Conservation (phyloP, 2,888 invertebrate species). For the Platypus cylindrus region DNA sequence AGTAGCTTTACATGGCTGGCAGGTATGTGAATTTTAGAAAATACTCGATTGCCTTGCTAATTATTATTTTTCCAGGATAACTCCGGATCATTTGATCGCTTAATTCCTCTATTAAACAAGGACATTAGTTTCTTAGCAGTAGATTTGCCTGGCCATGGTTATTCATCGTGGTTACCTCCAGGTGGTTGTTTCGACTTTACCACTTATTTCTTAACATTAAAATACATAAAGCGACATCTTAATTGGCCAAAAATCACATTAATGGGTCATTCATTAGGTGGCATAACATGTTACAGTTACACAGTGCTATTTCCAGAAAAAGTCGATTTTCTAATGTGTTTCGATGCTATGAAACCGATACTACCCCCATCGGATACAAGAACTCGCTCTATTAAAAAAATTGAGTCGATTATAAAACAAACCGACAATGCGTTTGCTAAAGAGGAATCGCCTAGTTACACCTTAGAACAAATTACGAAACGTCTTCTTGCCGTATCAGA, state of each 20-base stretch:
- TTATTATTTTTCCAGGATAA: slow-evolving; percentile 43
- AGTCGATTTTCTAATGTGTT: slow-evolving; percentile 42
- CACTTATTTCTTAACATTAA: slow-evolving; percentile 37
- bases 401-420: slow-evolving; percentile 34
- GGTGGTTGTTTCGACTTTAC: slow-evolving; percentile 42
- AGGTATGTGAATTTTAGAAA: too few species aligned
- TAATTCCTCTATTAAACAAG: slow-evolving; percentile 49
- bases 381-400: slow-evolving; percentile 31
- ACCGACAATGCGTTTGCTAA: slow-evolving; percentile 29
- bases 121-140: slow-evolving; percentile 43
- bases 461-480: slow-evolving; percentile 47
- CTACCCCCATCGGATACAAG: slow-evolving; percentile 2
- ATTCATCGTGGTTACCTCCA: slow-evolving; percentile 52
- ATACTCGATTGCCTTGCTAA: too few species aligned
- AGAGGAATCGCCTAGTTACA: slow-evolving; percentile 47
- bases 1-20: slow-evolving; percentile 66
- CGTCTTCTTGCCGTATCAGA: slow-evolving; percentile 42
- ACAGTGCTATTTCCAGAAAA: slow-evolving; percentile 48
- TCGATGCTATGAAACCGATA: slow-evolving; percentile 40
- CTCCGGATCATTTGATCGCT: slow-evolving; percentile 58
- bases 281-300: slow-evolving; percentile 47
- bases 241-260: slow-evolving; percentile 58
- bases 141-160: slow-evolving; percentile 60
- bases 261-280: slow-evolving; percentile 57
- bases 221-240: slow-evolving; percentile 41